Evolutionary conservation across 2,797 vertebrate genomes (phyloP).

Genomic region (Cottoperca gobio): DNA sequence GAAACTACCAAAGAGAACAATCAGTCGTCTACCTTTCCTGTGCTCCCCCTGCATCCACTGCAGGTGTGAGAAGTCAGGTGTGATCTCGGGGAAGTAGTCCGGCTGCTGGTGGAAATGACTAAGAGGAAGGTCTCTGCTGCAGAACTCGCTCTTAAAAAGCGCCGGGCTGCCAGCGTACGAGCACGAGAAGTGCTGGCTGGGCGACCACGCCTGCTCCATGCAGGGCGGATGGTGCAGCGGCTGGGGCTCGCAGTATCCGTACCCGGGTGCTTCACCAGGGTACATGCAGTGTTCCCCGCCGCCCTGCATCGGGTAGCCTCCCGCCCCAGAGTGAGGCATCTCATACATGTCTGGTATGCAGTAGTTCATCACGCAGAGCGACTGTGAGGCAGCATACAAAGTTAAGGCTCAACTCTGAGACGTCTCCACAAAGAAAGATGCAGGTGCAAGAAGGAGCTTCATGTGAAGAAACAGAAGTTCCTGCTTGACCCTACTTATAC

Average conservation of each 20-base stretch:
- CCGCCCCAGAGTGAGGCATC: constrained; percentile 84
- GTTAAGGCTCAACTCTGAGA: not conserved
- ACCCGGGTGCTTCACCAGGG: constrained; percentile 87
- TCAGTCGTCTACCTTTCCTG: constrained; percentile 99
- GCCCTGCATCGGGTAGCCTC: constrained; percentile 87
- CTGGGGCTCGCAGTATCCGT: constrained; percentile 88
- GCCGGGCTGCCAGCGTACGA: constrained; percentile 85
- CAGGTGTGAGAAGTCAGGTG: constrained; percentile 91
- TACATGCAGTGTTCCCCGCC: constrained; percentile 91
- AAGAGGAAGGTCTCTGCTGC: constrained; percentile 91
- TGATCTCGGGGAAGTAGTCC: constrained; percentile 91
- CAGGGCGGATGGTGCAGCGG: constrained; percentile 89
- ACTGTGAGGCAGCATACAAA: constrained; percentile 24
- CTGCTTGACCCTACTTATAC: constrained; percentile 72
- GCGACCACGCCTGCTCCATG: constrained; percentile 93
- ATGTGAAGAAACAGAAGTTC: not conserved
- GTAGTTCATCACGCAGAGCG: constrained; percentile 88
- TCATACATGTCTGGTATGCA: constrained; percentile 92
- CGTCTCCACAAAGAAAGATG: not conserved
- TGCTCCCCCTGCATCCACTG: constrained; percentile 90
- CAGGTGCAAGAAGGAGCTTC: constrained; percentile 1
- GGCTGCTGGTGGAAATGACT: constrained; percentile 90
- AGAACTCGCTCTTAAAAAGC: constrained; percentile 91
- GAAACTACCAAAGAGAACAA: too few species aligned
- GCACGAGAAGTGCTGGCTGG: constrained; percentile 91